phyloP scores from a whole-genome alignment of 1,140 invertebrate species.

The Zaprionus gabonicus region DNA sequence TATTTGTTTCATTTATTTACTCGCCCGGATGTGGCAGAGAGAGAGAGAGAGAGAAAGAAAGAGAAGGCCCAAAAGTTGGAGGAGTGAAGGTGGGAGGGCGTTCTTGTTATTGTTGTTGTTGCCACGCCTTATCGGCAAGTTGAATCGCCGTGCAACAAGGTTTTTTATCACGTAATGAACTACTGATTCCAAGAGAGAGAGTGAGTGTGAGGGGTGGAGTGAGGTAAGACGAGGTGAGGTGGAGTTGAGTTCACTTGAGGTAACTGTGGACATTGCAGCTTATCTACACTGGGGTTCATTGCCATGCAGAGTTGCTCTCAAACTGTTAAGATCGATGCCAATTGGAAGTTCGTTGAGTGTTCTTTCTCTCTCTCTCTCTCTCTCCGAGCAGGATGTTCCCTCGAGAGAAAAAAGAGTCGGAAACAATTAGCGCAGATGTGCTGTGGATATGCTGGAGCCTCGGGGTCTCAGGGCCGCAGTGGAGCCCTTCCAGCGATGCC shows the following conservation, averaged over 20 bases:
- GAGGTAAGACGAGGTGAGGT: neutral
- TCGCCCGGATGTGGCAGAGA: conserved; percentile 45
- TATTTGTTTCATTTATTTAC: conserved; percentile 79
- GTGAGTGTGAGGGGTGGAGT: neutral
- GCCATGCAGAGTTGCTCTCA: conserved; percentile 1
- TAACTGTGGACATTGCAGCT: conserved; percentile 14
- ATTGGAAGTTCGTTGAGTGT: neutral
- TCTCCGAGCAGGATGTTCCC: neutral
- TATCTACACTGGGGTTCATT: conserved; percentile 27
- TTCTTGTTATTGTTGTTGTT: conserved; percentile 11
- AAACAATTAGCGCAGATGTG: conserved; percentile 63
- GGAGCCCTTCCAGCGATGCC: conserved; percentile 47
- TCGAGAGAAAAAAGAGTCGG: conserved; percentile 42
- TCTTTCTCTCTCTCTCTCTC: neutral
- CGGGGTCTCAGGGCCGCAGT: neutral
- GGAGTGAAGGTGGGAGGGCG: neutral
- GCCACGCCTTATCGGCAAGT: conserved; percentile 56
- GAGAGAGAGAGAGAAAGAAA: conserved; percentile 1
- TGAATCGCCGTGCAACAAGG: conserved; percentile 61
- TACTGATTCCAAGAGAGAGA: conserved; percentile 16
- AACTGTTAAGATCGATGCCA: neutral
- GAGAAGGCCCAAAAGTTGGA: neutral
- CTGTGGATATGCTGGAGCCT: conserved; percentile 7
- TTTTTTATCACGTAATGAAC: conserved; percentile 69
- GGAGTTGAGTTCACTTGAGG: neutral